Evolutionary conservation across 2,888 invertebrate genomes (phyloP), one percentile per base, ranked within the genome.

Genomic region (Ectobius pallidus): DNA sequence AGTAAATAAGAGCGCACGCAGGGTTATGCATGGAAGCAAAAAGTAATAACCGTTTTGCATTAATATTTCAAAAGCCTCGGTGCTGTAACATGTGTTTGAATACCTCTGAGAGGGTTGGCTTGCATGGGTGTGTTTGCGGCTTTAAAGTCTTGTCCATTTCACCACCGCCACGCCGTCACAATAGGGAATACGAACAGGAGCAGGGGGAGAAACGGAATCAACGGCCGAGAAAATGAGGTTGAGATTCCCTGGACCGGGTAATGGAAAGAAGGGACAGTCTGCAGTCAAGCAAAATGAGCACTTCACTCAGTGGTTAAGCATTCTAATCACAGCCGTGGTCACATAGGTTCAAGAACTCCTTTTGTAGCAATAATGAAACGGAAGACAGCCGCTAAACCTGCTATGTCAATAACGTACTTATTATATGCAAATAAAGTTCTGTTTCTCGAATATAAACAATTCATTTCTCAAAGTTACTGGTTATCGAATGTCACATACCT

Each of bases 201-300:
- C 78, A 75, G 79, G 79, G 78, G 78, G 77, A 78, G 81, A 80
- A 80, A 79, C 82, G 81, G 81, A 84, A 83, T 84, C 86, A 86
- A 86, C 85, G 86, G 85, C 81, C 85, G 85, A 84, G 86, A 86
- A 86, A 87, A 86, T 86, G 86, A 86, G 85, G 83, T 84, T 83
- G 83, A 80, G 81, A 83, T 81, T 80, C 84, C 81, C 78, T 84
- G 83, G 81, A 83, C 82, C 84, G 84, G 80, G 82, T 84, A 84
- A 84, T 84, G 82, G 83, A 82, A 79, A 71, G 46, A 46, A 18
- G 44, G 63, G 39, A 65, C 65, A 65, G 65, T 65, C 65, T 18
- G 65, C 6, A 22, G 34, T 25, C 20, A 44, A 65, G 46, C 11
- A 44, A 65, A 58, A 22, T 58, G 58, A 25, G 30, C 58, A 30